Conservation (phyloP, 1,140 invertebrate genomes). For the Magallana angulata region DNA sequence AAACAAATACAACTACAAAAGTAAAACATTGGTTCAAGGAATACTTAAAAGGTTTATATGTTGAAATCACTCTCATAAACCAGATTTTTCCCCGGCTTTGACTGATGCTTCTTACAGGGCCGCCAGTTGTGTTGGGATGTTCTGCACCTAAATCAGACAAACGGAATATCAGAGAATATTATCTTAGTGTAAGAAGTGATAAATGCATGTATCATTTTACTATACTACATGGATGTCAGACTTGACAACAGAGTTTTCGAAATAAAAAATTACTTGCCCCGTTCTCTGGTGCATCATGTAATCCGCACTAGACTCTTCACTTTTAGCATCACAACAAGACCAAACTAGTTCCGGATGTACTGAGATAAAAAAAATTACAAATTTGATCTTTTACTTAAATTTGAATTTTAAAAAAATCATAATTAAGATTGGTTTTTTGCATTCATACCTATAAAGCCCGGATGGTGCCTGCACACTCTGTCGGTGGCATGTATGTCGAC, state of each 20-base stretch:
- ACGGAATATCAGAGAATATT: no score
- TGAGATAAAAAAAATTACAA: background rate
- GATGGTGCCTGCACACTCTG: slow-evolving; percentile 10
- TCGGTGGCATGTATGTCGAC: background rate
- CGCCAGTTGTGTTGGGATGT: slow-evolving; percentile 15
- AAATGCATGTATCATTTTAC: no score
- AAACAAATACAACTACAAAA: no score
- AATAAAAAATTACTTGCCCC: background rate
- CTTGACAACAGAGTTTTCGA: no score
- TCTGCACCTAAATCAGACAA: background rate
- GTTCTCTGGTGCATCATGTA: background rate
- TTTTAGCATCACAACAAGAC: background rate
- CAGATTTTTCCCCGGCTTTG: background rate
- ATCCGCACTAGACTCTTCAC: background rate
- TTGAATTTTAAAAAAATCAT: no score
- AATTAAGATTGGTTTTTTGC: no score
- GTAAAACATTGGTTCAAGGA: no score
- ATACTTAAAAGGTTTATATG: background rate
- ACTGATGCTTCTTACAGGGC: background rate
- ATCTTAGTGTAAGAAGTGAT: no score
- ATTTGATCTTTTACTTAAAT: no score
- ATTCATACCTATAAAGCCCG: background rate
- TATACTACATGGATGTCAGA: no score
- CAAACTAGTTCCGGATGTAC: background rate
- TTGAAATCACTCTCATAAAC: background rate